Conservation (phyloP, 2,797 vertebrate species). For the Meda fulgida region DNA sequence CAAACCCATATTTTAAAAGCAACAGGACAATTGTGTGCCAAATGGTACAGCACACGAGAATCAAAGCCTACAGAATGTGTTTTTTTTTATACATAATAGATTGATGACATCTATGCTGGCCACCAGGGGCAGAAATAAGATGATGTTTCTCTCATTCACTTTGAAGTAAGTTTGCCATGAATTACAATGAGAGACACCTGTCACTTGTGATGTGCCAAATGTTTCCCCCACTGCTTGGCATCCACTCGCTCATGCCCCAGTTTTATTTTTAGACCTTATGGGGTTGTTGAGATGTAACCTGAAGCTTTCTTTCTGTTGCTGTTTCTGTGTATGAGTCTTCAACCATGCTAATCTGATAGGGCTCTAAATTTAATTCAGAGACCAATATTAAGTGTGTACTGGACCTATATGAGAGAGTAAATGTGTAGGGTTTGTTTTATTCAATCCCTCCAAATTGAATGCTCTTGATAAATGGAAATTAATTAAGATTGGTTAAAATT, state of each 20-base stretch:
- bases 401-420: background rate
- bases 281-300: slow-evolving; percentile 68
- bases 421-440: slow-evolving; percentile 37
- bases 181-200: slow-evolving; percentile 58
- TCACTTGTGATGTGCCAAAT: slow-evolving; percentile 64
- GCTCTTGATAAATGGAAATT: background rate
- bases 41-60: background rate
- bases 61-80: background rate
- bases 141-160: slow-evolving; percentile 17
- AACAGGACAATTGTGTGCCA: background rate
- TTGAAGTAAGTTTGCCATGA: slow-evolving; percentile 4
- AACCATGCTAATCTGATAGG: slow-evolving; percentile 36
- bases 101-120: slow-evolving; percentile 1
- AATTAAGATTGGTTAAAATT: background rate
- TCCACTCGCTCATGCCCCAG: slow-evolving; percentile 50
- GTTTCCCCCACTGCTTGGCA: slow-evolving; percentile 57
- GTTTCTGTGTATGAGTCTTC: slow-evolving; percentile 37
- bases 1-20: background rate
- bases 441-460: background rate
- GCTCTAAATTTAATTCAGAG: slow-evolving; percentile 54
- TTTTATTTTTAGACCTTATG: slow-evolving; percentile 73
- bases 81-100: background rate
- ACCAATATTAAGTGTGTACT: slow-evolving; percentile 26
- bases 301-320: slow-evolving; percentile 69
- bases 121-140: slow-evolving; percentile 12